A percentile compares a stretch with the other conserved stretches of the same genome.
phyloP scores from a whole-genome alignment of 1,140 invertebrate genomes.

The Mya arenaria region DNA sequence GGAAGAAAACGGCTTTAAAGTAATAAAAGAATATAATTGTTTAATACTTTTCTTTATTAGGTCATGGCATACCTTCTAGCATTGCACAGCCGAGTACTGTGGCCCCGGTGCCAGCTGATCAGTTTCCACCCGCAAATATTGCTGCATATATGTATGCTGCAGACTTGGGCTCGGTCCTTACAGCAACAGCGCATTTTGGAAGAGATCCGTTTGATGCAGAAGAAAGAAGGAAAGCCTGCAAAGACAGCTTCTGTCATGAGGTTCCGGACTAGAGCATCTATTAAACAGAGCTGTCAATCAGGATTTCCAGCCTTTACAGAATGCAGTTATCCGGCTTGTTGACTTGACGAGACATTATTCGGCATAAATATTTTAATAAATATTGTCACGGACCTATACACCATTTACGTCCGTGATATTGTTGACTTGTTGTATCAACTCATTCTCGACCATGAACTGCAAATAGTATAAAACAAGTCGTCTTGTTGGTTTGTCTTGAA shows the following conservation, averaged over 20 bases:
- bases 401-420: too few relatives aligned
- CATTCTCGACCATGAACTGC: too few relatives aligned
- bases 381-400: too few relatives aligned
- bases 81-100: not conserved
- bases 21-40: not conserved
- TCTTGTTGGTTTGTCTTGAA: too few relatives aligned
- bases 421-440: too few relatives aligned
- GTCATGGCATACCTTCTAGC: slow-evolving; percentile 1
- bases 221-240: not conserved
- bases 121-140: not conserved
- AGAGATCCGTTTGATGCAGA: not conserved
- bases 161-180: not conserved
- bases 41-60: not conserved
- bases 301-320: not conserved
- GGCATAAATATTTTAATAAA: too few relatives aligned
- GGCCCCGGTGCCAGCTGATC: not conserved
- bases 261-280: not conserved
- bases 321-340: not conserved
- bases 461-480: too few relatives aligned
- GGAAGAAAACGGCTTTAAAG: too few relatives aligned
- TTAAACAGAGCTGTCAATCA: not conserved
- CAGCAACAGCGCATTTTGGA: not conserved
- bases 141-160: not conserved
- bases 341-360: not conserved
- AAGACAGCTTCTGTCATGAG: not conserved